Conservation (phyloP, 2,888 invertebrate species). For the Belgica antarctica region DNA sequence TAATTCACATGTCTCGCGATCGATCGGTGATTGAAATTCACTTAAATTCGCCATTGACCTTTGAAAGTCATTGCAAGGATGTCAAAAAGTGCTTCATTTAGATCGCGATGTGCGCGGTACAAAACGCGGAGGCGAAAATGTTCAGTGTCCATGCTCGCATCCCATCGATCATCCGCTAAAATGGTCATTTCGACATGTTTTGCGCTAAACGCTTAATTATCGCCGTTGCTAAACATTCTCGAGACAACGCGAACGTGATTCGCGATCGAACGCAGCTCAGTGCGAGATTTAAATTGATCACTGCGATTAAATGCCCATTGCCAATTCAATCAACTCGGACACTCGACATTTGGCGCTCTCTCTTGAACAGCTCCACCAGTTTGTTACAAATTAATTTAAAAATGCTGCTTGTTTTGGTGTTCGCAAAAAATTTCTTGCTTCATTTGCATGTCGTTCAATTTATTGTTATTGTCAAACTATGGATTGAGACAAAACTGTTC, state of each 20-base stretch:
- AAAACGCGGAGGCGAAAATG: neutral
- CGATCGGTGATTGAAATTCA: neutral
- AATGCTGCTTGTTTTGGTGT: no score
- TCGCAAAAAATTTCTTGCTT: no score
- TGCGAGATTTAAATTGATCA: neutral
- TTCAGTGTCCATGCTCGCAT: neutral
- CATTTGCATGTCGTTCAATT: no score
- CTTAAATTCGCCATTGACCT: neutral
- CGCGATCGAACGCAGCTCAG: neutral
- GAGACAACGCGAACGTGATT: conserved; percentile 15
- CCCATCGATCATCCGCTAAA: neutral
- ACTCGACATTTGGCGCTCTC: no score
- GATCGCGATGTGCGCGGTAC: neutral
- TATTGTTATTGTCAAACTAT: no score
- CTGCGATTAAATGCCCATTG: no score
- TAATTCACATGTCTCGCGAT: neutral
- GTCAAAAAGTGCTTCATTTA: conserved; percentile 7
- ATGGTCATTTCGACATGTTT: neutral
- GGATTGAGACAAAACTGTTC: no score
- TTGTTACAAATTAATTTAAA: no score
- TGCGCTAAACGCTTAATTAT: conserved; percentile 4
- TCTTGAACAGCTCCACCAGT: no score
- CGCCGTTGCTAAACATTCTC: neutral
- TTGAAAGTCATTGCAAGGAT: neutral
- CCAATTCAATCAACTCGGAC: no score